Evolutionary conservation across 2,888 invertebrate species (phyloP), one percentile per base, ranked within the genome.

Genomic region (Eilema sororculum): DNA sequence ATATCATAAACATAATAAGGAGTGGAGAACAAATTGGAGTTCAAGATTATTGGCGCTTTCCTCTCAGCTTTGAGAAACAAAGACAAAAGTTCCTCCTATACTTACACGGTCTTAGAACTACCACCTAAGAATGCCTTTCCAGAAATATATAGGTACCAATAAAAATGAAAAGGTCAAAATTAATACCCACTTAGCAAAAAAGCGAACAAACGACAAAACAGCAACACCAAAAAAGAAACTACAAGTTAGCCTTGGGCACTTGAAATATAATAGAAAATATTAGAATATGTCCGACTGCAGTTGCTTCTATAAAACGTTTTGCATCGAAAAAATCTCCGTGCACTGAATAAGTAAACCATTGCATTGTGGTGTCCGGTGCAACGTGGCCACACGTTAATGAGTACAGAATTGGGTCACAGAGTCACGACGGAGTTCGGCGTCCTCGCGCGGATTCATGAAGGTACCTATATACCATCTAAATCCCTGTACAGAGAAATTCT

Each of bases 311-410:
- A 72, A 8, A 61, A 72, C 68, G 71, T 73, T 78, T 78, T 80
- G 76, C 74, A 79, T 80, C 77, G 73, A 82, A 82, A 83, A 60
- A 79, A 74, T 78, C 74, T 74, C 72, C 77, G 76, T 78, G 81
- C 75, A 75, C 79, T 90, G 88, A 90, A 90, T 90, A 89, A 89
- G 88, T 90, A 90, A 90, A 85, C 86, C 87, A 84, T 84, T 85
- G 87, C 87, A 89, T 90, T 89, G 89, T 89, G 88, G 84, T 87
- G 86, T 85, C 89, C 85, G 85, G 82, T 83, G 89, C 88, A 84
- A 80, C 88, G 89, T 89, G 90, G 90, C 87, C 89, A 85, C 89
- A 89, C 91, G 87, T 89, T 93, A 93, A 93, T 93, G 93, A 93
- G 91, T 80, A 81, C 76, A 77, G 84, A 90, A 90, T 83, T 90